Base-by-base conservation (phyloP, 2,888 invertebrate species). In the Drosophila phalerata region DNA sequence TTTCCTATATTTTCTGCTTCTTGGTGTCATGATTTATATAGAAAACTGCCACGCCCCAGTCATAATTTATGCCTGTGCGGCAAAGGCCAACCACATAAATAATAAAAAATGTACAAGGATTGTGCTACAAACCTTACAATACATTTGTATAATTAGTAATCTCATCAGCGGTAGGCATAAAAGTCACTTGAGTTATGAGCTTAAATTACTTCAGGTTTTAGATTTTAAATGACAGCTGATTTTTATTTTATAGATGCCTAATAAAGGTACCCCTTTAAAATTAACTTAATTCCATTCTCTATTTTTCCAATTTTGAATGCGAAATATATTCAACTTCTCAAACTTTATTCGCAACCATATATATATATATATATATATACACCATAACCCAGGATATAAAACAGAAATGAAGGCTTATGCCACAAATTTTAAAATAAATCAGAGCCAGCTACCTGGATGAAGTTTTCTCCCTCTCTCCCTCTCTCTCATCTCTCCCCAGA, bases 71-170 rank as follows among this genome's bases (percentile, higher is more conserved):
- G 73, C 76, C 61, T 65, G 56, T 69, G 61, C 56, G 34, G 15
- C 49, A 56, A 45, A 52, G 42, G 30, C 61, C 64, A 45, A 2
- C 28, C 55, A 47, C 58, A 62, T 63, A 64, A 65, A 60, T 66
- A 51, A 47, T 22, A 19, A 42, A 42, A 34, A 64, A 62, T 38
- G 47, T 42, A 62, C 32, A 11, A 45, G 38, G 30, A 62, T 48
- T 47, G 32, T n/a, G 55, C 45, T 53, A 45, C 11, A 65, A 76
- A 47, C 57, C 65, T 58, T 60, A 42, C 61, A 71, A 67, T 62
- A 73, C 73, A 76, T 74, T 88, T 86, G 66, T 69, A 58, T 86
- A 88, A 88, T 86, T 88, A 75, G 63, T 69, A 57, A 72, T 73
- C 13, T 28, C 61, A 62, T 48, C 13, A 68, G 55, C 25, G 49